Percentiles rank a stretch among this genome's conserved stretches.
phyloP scores from a whole-genome alignment of 1,140 invertebrate genomes.

The Lamellibrachia luymesi region DNA sequence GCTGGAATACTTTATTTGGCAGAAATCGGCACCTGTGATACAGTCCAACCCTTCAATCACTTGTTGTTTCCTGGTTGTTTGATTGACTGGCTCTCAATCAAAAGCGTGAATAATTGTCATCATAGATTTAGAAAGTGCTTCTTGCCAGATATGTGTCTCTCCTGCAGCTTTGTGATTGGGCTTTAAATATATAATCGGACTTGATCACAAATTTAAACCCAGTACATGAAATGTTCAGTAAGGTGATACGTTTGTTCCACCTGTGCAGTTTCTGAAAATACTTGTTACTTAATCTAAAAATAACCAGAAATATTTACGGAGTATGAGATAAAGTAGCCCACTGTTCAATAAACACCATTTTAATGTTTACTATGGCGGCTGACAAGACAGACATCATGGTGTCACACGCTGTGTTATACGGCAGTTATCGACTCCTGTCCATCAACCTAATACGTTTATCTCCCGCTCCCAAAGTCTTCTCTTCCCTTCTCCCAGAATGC shows the following conservation, averaged over 20 bases:
- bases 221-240: neutral
- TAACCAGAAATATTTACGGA: neutral
- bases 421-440: neutral
- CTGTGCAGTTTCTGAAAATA: neutral
- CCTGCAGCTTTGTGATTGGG: too few relatives aligned
- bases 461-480: neutral
- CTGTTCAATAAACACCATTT: neutral
- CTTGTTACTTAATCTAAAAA: neutral
- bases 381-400: neutral
- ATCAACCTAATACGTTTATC: neutral
- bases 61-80: too few relatives aligned
- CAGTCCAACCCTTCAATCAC: too few relatives aligned
- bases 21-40: neutral
- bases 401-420: neutral
- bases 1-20: neutral
- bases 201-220: neutral
- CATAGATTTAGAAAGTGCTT: too few relatives aligned
- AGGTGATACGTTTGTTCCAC: neutral
- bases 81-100: too few relatives aligned
- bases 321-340: neutral
- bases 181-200: too few relatives aligned
- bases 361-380: neutral
- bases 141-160: too few relatives aligned
- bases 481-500: neutral
- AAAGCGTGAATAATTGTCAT: too few relatives aligned